Evolutionary conservation across 1,140 invertebrate species (phyloP).

Genomic region (Rhagoletis pomonella): DNA sequence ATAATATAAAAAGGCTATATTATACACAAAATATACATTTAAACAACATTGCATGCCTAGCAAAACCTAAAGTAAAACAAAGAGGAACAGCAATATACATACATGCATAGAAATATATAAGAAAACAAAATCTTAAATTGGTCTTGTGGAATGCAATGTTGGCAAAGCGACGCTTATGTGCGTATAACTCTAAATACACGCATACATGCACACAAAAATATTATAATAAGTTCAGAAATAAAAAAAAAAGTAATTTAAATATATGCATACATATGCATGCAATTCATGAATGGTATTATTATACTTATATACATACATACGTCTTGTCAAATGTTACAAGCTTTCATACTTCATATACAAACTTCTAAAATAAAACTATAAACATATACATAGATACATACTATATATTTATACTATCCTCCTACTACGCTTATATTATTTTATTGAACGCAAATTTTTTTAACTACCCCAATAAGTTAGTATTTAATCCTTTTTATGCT

Average conservation of each 20-base stretch:
- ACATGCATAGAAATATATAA: background rate
- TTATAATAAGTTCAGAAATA: constrained; percentile 12
- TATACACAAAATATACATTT: background rate
- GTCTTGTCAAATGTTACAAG: constrained; percentile 47
- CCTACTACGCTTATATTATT: background rate
- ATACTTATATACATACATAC: constrained; percentile 3
- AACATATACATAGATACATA: no score
- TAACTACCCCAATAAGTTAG: no score
- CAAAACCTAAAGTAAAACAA: background rate
- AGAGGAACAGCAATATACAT: background rate
- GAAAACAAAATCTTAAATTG: background rate
- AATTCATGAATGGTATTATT: constrained; percentile 22
- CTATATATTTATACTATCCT: background rate
- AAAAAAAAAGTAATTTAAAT: background rate
- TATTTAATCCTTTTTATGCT: no score
- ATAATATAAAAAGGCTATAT: background rate
- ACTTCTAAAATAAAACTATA: background rate
- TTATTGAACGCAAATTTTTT: background rate
- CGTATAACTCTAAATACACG: background rate
- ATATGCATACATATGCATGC: constrained; percentile 15
- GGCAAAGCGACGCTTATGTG: background rate
- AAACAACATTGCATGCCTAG: background rate
- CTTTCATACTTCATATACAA: constrained; percentile 28
- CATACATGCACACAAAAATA: background rate
- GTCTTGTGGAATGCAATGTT: background rate